These are phyloP conservation scores for Hyperoplus immaculatus DNA, from an alignment of 2,797 vertebrate genomes.

Conservation along the genomic window DNA sequence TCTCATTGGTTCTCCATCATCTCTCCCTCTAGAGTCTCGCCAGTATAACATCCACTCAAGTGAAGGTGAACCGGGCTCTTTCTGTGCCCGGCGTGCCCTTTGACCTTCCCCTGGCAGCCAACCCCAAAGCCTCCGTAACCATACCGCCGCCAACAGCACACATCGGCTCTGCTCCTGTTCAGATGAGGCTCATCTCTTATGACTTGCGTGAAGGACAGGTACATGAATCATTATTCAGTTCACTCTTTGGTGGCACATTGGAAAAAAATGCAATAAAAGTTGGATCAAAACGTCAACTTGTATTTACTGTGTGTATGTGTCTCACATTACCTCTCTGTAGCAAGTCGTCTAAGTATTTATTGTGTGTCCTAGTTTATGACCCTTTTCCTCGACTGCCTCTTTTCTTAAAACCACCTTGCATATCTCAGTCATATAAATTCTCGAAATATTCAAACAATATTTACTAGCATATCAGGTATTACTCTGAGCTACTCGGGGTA, in stretches of 20 bases:
- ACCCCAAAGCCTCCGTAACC: slow-evolving; percentile 85
- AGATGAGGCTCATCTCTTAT: slow-evolving; percentile 92
- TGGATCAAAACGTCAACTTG: neutral
- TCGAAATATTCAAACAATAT: slow-evolving; percentile 34
- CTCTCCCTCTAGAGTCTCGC: slow-evolving; percentile 86
- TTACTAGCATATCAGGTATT: slow-evolving; percentile 27
- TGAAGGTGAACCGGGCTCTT: slow-evolving; percentile 91
- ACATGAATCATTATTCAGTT: slow-evolving; percentile 42
- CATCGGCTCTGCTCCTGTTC: slow-evolving; percentile 86
- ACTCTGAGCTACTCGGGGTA: slow-evolving; percentile 1
- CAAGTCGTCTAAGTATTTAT: slow-evolving; percentile 2
- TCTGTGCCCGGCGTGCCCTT: slow-evolving; percentile 88
- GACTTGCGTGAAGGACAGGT: slow-evolving; percentile 95
- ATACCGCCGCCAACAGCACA: slow-evolving; percentile 90
- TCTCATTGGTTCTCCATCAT: neutral
- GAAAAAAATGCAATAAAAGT: slow-evolving; percentile 16
- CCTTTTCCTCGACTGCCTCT: slow-evolving; percentile 18
- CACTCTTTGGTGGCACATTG: slow-evolving; percentile 6
- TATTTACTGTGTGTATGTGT: slow-evolving; percentile 4
- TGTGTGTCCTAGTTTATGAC: slow-evolving; percentile 47
- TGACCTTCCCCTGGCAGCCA: slow-evolving; percentile 87
- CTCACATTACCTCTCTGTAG: neutral
- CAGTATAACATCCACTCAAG: slow-evolving; percentile 89
- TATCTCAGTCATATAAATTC: slow-evolving; percentile 23
- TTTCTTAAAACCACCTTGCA: slow-evolving; percentile 23